A percentile compares a stretch with the other conserved stretches of the same genome.
These are phyloP conservation scores for Enteromius viviparus DNA, from an alignment of 2,797 vertebrate genomes.

Conservation along the genomic window DNA sequence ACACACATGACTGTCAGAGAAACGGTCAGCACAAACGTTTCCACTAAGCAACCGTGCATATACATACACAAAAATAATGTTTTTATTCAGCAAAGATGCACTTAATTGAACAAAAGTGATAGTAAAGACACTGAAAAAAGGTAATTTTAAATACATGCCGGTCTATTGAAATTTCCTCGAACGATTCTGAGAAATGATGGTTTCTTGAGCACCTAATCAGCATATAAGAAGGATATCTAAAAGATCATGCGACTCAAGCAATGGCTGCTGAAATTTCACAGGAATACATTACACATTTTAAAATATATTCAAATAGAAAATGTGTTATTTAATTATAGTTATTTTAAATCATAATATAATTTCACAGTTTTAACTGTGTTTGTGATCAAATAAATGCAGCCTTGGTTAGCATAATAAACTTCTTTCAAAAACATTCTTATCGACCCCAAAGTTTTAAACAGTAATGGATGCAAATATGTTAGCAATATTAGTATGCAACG, in stretches of 20 bases:
- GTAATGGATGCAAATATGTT: not conserved
- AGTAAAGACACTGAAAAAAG: not conserved
- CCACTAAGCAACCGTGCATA: conserved; percentile 26
- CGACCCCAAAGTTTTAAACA: not conserved
- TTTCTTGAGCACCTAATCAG: not conserved
- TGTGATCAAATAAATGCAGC: conserved; percentile 8
- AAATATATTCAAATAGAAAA: not conserved
- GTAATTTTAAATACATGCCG: not conserved
- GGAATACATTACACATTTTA: not conserved
- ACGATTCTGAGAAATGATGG: not conserved
- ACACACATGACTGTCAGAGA: conserved; percentile 46
- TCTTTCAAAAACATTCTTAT: not conserved
- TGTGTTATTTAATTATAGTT: too few relatives aligned
- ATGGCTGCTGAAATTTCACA: not conserved
- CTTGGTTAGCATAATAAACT: not conserved
- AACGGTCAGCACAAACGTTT: conserved; percentile 37
- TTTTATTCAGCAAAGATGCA: not conserved
- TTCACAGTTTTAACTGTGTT: not conserved
- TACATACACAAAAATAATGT: not conserved
- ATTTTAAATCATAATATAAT: not conserved
- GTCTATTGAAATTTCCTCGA: not conserved
- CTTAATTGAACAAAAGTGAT: not conserved
- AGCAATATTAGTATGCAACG: conserved; percentile 23
- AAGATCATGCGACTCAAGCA: not conserved
- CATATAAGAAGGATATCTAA: not conserved